A percentile compares a stretch with the other conserved stretches of the same genome.
These are phyloP conservation scores for Fragum sueziense DNA, from an alignment of 2,888 invertebrate genomes.

Conservation along the genomic window DNA sequence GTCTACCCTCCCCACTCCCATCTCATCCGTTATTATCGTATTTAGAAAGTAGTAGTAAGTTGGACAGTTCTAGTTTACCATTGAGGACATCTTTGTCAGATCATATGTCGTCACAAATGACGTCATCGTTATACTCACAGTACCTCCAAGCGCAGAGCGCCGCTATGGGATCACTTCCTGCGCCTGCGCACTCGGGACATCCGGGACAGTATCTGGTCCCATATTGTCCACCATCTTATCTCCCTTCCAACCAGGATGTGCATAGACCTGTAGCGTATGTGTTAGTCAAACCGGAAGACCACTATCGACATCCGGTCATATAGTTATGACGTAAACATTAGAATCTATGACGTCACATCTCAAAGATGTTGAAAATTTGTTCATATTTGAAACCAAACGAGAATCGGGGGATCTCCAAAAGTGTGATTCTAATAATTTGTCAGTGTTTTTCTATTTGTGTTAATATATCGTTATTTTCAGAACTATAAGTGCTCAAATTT, in stretches of 20 bases:
- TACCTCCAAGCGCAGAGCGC: constrained; percentile 72
- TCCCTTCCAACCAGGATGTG: constrained; percentile 76
- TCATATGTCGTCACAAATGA: constrained; percentile 61
- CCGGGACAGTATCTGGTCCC: constrained; percentile 78
- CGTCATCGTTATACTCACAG: constrained; percentile 68
- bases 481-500: too few species aligned
- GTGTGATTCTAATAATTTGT: constrained; percentile 4
- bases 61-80: constrained; percentile 58
- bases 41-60: constrained; percentile 66
- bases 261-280: constrained; percentile 81
- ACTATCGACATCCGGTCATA: constrained; percentile 77
- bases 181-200: constrained; percentile 72
- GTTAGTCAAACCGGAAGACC: constrained; percentile 82
- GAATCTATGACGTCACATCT: background rate
- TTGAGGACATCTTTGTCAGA: constrained; percentile 58
- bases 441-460: too few species aligned
- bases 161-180: constrained; percentile 64
- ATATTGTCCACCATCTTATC: constrained; percentile 77
- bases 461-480: too few species aligned
- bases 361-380: constrained; percentile 12
- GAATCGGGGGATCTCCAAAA: constrained; percentile 3
- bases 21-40: constrained; percentile 70
- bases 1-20: constrained; percentile 51
- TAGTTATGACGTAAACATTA: constrained; percentile 45
- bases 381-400: background rate